Evolutionary conservation across 2,888 invertebrate species (phyloP).

Genomic region (Latrodectus elegans): DNA sequence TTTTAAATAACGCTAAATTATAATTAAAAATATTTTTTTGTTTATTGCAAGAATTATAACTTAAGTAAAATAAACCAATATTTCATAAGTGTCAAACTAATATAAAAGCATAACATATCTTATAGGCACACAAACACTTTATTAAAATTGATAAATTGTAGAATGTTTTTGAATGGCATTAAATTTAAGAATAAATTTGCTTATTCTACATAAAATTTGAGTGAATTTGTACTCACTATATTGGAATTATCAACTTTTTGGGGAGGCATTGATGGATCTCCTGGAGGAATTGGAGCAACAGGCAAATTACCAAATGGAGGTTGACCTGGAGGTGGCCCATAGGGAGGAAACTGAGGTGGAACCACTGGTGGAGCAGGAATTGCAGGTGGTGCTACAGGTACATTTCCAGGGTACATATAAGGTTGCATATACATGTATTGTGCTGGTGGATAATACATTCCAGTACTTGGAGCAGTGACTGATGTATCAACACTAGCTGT

Average conservation of each 20-base stretch:
- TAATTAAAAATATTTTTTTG: no score
- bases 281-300: not conserved
- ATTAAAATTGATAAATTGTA: no score
- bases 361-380: conserved; percentile 28
- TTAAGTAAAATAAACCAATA: no score
- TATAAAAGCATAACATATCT: no score
- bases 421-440: conserved; percentile 63
- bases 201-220: no score
- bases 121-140: no score
- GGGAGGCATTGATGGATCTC: conserved; percentile 12
- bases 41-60: no score
- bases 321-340: conserved; percentile 2
- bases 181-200: no score
- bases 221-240: conserved; percentile 3
- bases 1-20: no score
- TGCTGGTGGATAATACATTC: conserved; percentile 32
- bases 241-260: conserved; percentile 13
- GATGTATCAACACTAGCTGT: conserved; percentile 11
- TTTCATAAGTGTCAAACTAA: no score
- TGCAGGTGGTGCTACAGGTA: conserved; percentile 37
- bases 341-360: conserved; percentile 22
- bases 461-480: conserved; percentile 14
- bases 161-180: no score
- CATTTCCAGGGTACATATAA: conserved; percentile 51
- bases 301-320: not conserved